Evolutionary conservation across 2,797 vertebrate genomes (phyloP), one percentile per base, ranked within the genome.

Genomic region (Halcyon badia): DNA sequence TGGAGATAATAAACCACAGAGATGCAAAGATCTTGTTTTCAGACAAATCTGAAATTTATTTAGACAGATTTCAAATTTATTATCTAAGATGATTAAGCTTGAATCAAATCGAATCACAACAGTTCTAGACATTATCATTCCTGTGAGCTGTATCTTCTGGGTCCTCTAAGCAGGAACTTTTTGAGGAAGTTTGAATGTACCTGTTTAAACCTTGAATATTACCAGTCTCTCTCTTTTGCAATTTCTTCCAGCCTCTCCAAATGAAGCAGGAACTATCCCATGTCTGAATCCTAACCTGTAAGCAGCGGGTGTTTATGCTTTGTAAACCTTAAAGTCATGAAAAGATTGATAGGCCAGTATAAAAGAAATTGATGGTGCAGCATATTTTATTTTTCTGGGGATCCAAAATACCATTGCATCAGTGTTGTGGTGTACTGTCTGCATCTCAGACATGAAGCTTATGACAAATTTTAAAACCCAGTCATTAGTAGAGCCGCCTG

Each of bases 41-140:
- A 66, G 90, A 37, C 33, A 89, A 79, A 65, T 41, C 30, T 49
- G 41, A 93, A 66, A 72, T 82, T 66, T 91, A 73, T 86, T 94
- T 72, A 85, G 46, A 39, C 13, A 78, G 80, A 65, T 81, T 64
- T 89, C 80, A 82, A 79, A 94, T 95, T 46, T 90, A 93, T 91
- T 90, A 90, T 41, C 84, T 95, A 82, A 68, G 61, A 33, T 54
- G 90, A 85, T 97, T 93, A 92, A 95, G 20, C 54, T 95, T 48
- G 8, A 75, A 86, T 90, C 21, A 90, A 76, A 39, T 90, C 44
- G 46, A 82, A 58, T 61, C 10, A 51, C 51, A 84, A 7, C 5
- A 37, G 73, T 84, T 82, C 56, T 10, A 39, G 51, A 30, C 3
- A 37, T 66, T 87, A 62, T 69, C 46, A 65, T 42, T 81, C 14